Evolutionary conservation across 2,888 invertebrate genomes (phyloP).

Genomic region (Zelleria hepariella): DNA sequence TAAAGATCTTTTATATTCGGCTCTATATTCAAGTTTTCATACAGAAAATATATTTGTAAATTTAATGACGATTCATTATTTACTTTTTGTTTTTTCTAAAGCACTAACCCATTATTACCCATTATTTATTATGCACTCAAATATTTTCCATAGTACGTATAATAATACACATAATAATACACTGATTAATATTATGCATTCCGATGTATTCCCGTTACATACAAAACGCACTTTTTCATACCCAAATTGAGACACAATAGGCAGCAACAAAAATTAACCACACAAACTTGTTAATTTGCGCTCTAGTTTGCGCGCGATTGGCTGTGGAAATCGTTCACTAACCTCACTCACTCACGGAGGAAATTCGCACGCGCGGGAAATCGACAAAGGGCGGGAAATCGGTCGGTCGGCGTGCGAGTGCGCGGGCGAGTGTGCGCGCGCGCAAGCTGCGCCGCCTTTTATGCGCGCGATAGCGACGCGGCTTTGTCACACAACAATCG

Average conservation of each 20-base stretch:
- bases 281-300: conserved; percentile 18
- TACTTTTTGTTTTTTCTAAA: no score
- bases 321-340: conserved; percentile 35
- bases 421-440: conserved; percentile 59
- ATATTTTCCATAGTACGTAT: no score
- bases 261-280: conserved; percentile 4
- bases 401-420: conserved; percentile 41
- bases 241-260: conserved; percentile 7
- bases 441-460: conserved; percentile 44
- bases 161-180: no score
- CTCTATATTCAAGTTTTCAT: no score
- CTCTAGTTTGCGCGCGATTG: conserved; percentile 17
- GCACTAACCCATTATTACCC: no score
- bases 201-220: neutral
- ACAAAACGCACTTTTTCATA: neutral
- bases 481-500: neutral
- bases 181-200: no score
- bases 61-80: no score
- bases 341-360: conserved; percentile 47
- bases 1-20: no score
- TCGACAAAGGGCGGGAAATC: conserved; percentile 41
- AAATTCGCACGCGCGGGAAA: conserved; percentile 49
- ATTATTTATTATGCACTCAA: no score
- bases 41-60: no score
- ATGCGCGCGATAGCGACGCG: conserved; percentile 49